Percentiles rank a stretch among this genome's conserved stretches.
phyloP scores from a whole-genome alignment of 2,797 vertebrate species.

The Crax fasciolata region DNA sequence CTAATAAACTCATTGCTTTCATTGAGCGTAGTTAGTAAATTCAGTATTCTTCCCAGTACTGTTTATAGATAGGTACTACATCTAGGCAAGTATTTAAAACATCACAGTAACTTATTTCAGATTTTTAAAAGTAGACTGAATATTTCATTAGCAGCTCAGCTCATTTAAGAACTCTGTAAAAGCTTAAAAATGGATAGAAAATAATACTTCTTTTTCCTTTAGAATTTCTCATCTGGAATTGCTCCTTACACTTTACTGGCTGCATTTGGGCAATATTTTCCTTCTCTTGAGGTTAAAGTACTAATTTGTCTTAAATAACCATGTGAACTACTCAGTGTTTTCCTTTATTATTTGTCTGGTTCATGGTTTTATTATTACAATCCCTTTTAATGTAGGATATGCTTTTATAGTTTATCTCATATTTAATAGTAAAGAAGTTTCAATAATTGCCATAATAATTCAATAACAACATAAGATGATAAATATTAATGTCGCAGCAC shows the following conservation, averaged over 20 bases:
- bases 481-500: constrained; percentile 21
- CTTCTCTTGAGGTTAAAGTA: constrained; percentile 34
- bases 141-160: background rate
- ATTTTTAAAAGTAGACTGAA: constrained; percentile 9
- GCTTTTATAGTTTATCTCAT: background rate
- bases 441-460: constrained; percentile 14
- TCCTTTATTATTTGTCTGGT: constrained; percentile 20
- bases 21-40: background rate
- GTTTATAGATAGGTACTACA: background rate
- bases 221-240: background rate
- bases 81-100: background rate
- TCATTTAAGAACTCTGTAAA: background rate
- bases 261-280: background rate
- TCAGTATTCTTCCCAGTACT: background rate
- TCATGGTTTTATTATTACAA: background rate
- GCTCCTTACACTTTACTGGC: background rate
- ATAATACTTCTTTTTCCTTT: background rate
- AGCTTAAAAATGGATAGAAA: background rate
- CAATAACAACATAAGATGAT: constrained; percentile 24
- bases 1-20: background rate
- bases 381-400: background rate
- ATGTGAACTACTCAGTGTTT: background rate
- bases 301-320: background rate
- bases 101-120: constrained; percentile 1
- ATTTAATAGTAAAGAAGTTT: constrained; percentile 19